Evolutionary conservation across 2,797 vertebrate genomes (phyloP), one percentile per base, ranked within the genome.

Genomic region (Betta splendens): DNA sequence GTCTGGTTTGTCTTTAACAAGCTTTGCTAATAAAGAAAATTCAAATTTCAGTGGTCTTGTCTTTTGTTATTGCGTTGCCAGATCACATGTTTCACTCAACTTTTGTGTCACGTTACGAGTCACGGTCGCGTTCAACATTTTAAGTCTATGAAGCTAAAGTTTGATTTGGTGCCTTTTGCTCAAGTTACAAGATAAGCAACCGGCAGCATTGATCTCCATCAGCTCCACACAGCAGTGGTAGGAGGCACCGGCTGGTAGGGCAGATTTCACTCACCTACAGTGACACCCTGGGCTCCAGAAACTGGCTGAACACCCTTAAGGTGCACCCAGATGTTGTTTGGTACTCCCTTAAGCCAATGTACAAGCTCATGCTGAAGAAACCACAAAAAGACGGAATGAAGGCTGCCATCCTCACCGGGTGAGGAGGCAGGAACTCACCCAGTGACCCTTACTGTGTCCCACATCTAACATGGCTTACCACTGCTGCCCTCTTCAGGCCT

Each of bases 221-320:
- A 68, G 10, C 67, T 84, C 35, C 48, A 29, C 37, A 75, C 74
- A 31, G 62, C 78, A 9, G 62, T 86, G 38, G 9, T 25, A 3
- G 84, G 84, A 56, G 82, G 82, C 2, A 25, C 0, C 1, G 54
- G 49, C 5, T 85, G 82, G 84, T 0, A 1, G 1, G 76, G 74
- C 1, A 73, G 22, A 77, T 81, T 57, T 56, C 71, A n/a, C 20
- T 81, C n/a, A 23, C 2, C n/a, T 4, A 0, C 2, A 42, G 75
- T 13, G 28, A 75, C 55, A 72, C 72, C 0, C 0, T 1, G 16
- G 40, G 26, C 29, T 83, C 38, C 50, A 5, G 0, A 0, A 56
- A 8, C 0, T 86, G 84, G 80, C 21, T 76, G 56, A 28, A 10
- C 0, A 61, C 49, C 29, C 56, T 84, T 8, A 84, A 76, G 37